Evolutionary conservation across 2,888 invertebrate species (phyloP).

Genomic region (Pogonocherus hispidulus): DNA sequence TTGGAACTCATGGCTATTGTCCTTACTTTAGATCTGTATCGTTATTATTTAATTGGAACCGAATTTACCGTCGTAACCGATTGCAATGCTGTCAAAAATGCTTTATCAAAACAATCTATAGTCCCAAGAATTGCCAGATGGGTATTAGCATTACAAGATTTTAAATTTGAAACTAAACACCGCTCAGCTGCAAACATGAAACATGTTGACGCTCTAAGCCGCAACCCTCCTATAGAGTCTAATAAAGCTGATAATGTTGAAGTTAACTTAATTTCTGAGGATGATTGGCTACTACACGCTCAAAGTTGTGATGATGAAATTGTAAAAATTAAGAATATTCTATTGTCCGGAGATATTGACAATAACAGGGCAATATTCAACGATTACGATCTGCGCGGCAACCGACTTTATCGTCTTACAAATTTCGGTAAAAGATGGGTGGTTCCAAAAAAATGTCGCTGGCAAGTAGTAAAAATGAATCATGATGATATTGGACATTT

Average conservation of each 20-base stretch:
- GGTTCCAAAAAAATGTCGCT: conserved; percentile 14
- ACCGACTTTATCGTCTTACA: conserved; percentile 21
- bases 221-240: neutral
- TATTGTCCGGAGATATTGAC: conserved; percentile 18
- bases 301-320: conserved; percentile 22
- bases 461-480: conserved; percentile 18
- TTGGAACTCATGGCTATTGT: conserved; percentile 34
- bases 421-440: conserved; percentile 17
- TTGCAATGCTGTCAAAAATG: conserved; percentile 42
- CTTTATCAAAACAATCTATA: conserved; percentile 39
- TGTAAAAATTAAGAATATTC: conserved; percentile 19
- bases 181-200: neutral
- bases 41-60: conserved; percentile 36
- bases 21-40: conserved; percentile 21
- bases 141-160: neutral
- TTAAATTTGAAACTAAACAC: neutral
- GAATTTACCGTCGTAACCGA: conserved; percentile 42
- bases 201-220: neutral
- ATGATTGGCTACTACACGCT: conserved; percentile 20
- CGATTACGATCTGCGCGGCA: conserved; percentile 28
- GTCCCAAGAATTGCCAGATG: conserved; percentile 1
- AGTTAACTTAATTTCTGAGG: neutral
- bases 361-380: conserved; percentile 27
- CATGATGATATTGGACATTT: conserved; percentile 34
- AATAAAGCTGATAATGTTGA: neutral